A percentile compares a stretch with the other conserved stretches of the same genome.
Conservation (phyloP, 2,888 invertebrate species). For the Branchellion lobata region DNA sequence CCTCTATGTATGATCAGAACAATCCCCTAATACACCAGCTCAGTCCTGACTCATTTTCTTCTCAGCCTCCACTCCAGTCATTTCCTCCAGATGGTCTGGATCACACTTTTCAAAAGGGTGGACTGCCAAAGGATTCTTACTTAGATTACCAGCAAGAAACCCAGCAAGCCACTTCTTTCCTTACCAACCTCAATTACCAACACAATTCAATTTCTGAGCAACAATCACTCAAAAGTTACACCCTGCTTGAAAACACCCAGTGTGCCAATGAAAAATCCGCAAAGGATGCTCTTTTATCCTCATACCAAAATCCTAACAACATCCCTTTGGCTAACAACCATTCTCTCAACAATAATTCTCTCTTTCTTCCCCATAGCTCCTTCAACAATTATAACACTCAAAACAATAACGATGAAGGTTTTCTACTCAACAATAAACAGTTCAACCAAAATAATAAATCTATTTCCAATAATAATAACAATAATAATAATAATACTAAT, state of each 20-base stretch:
- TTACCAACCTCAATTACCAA: constrained; percentile 19
- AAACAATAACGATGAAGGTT: not conserved
- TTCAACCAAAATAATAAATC: not conserved
- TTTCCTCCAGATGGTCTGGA: constrained; percentile 2
- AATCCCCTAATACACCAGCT: constrained; percentile 6
- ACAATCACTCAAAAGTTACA: constrained; percentile 11
- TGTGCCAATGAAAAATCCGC: constrained; percentile 9
- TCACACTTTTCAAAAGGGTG: not conserved
- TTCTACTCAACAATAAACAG: not conserved
- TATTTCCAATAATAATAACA: not conserved
- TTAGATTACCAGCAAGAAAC: constrained; percentile 40
- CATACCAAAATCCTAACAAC: not conserved
- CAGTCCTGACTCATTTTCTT: not conserved
- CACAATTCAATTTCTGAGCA: constrained; percentile 12
- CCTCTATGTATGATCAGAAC: not conserved
- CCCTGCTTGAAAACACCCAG: constrained; percentile 25
- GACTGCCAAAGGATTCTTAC: not conserved
- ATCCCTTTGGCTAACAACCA: not conserved
- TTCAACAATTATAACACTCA: not conserved
- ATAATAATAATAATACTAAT: not conserved
- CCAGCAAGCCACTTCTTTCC: constrained; percentile 35
- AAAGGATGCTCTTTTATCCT: constrained; percentile 8
- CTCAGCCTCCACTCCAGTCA: not conserved
- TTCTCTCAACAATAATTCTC: not conserved
- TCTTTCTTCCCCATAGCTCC: not conserved